Percentiles rank a stretch among this genome's conserved stretches.
Conservation (phyloP, 2,888 invertebrate species). For the Bruchidius siliquastri region DNA sequence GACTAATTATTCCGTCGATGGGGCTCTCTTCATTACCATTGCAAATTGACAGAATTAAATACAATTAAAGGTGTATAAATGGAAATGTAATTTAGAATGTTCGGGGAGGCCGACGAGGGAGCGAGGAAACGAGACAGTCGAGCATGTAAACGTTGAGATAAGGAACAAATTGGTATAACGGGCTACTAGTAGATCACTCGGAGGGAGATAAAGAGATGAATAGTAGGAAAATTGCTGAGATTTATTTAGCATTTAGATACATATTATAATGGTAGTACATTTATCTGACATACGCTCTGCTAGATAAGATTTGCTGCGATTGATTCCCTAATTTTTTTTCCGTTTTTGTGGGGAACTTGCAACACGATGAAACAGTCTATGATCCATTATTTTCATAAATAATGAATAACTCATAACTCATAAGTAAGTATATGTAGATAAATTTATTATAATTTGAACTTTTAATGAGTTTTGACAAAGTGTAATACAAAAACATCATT, state of each 20-base stretch:
- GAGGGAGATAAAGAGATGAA: not conserved
- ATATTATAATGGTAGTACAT: not conserved
- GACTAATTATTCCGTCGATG: constrained; percentile 32
- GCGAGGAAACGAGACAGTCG: constrained; percentile 2
- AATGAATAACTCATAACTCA: no score
- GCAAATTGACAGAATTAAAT: constrained; percentile 26
- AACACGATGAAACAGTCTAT: no score
- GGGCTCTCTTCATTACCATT: constrained; percentile 28
- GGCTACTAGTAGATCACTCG: not conserved
- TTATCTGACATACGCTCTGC: not conserved
- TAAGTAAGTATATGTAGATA: no score
- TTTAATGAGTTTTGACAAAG: no score
- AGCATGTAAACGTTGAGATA: not conserved
- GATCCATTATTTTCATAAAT: no score
- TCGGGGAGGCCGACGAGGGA: not conserved
- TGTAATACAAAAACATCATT: no score
- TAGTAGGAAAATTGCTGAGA: not conserved
- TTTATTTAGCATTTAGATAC: not conserved
- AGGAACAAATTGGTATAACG: not conserved
- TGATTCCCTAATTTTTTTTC: no score
- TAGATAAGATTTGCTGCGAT: not conserved
- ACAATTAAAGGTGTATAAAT: constrained; percentile 28
- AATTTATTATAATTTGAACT: no score
- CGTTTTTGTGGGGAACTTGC: no score
- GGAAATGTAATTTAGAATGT: constrained; percentile 22